These are phyloP conservation scores for Calameuta idolon DNA, from an alignment of 2,888 invertebrate genomes.

Conservation along the genomic window DNA sequence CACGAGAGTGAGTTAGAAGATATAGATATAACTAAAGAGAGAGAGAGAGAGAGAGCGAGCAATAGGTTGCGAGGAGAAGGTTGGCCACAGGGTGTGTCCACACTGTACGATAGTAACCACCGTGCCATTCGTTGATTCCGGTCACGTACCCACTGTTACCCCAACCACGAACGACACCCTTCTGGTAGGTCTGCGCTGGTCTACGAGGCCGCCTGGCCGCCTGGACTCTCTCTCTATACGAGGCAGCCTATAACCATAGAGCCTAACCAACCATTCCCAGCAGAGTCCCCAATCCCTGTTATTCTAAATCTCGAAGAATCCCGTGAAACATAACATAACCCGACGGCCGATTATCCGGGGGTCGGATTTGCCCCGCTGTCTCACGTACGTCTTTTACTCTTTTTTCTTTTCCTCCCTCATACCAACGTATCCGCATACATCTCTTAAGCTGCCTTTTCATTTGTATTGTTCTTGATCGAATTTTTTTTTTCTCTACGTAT, in stretches of 20 bases:
- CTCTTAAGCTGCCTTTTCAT: background rate
- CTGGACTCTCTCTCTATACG: background rate
- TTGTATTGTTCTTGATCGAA: background rate
- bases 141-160: slow-evolving; percentile 30
- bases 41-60: background rate
- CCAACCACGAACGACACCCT: slow-evolving; percentile 10
- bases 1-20: too few species aligned
- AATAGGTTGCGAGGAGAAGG: background rate
- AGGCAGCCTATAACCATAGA: background rate
- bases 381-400: background rate
- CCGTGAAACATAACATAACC: background rate
- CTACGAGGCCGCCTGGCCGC: background rate
- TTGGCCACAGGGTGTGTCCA: slow-evolving; percentile 5
- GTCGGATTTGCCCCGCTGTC: background rate
- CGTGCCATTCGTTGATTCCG: slow-evolving; percentile 16
- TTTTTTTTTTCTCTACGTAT: background rate
- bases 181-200: background rate
- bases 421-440: background rate
- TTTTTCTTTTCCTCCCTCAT: background rate
- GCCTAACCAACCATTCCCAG: background rate
- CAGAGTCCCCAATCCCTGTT: background rate
- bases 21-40: background rate
- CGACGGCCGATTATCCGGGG: background rate
- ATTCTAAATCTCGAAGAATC: background rate
- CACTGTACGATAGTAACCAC: background rate